phyloP scores from a whole-genome alignment of 1,140 invertebrate genomes.

The Psix sp. region DNA sequence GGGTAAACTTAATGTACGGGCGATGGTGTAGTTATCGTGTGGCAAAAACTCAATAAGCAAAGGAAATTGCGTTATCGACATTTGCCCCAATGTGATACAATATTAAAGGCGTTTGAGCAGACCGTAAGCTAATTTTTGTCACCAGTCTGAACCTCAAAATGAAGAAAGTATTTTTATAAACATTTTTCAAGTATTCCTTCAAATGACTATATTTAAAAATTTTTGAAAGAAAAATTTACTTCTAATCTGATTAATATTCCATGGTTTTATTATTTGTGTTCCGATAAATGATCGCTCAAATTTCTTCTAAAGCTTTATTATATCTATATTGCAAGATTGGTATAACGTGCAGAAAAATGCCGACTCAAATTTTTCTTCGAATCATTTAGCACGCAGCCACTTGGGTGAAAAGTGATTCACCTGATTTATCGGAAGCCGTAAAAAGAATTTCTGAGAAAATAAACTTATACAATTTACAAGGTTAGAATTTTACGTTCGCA shows the following conservation, averaged over 20 bases:
- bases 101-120: slow-evolving; percentile 16
- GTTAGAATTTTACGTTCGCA: too few species aligned
- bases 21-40: slow-evolving; percentile 22
- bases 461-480: too few species aligned
- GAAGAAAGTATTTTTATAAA: too few species aligned
- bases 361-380: slow-evolving; percentile 34
- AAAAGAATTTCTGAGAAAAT: not conserved
- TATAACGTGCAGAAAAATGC: slow-evolving; percentile 27
- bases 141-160: too few species aligned
- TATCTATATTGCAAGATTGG: too few species aligned
- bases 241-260: too few species aligned
- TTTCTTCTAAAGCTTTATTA: too few species aligned
- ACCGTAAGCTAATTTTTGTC: slow-evolving; percentile 11
- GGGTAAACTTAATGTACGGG: slow-evolving; percentile 22
- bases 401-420: slow-evolving; percentile 31
- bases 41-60: slow-evolving; percentile 35
- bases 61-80: slow-evolving; percentile 36
- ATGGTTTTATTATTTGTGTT: too few species aligned
- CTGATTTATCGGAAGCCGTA: slow-evolving; percentile 13
- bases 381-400: slow-evolving; percentile 32
- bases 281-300: too few species aligned
- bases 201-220: too few species aligned
- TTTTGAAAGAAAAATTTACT: too few species aligned
- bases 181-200: too few species aligned
- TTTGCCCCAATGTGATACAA: slow-evolving; percentile 21